Conservation (phyloP, 1,140 invertebrate species). For the Cherax quadricarinatus region DNA sequence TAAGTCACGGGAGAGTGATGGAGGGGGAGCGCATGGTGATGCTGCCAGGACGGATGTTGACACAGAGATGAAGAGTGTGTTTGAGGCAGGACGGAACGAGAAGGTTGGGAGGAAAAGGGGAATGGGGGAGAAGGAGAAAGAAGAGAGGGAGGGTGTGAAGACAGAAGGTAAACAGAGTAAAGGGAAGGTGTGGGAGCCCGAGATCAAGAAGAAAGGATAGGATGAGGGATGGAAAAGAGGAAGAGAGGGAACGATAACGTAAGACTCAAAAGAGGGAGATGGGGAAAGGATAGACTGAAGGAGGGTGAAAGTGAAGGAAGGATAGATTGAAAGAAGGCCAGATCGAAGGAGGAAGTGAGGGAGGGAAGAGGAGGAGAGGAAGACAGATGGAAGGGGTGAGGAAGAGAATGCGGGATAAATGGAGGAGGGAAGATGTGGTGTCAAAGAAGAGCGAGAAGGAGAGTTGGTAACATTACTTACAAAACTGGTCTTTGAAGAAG, state of each 20-base stretch:
- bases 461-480: too few species aligned
- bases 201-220: neutral
- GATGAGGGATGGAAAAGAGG: neutral
- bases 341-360: neutral
- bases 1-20: too few species aligned
- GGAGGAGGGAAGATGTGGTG: neutral
- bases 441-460: neutral
- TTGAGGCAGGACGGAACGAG: too few species aligned
- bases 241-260: neutral
- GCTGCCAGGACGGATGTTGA: too few species aligned
- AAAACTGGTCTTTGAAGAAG: too few species aligned
- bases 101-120: too few species aligned
- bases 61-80: too few species aligned
- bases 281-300: neutral
- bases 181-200: too few species aligned
- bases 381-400: neutral
- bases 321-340: neutral
- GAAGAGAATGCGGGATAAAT: neutral
- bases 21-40: too few species aligned
- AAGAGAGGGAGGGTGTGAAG: too few species aligned
- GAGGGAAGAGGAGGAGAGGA: neutral
- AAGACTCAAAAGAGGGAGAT: neutral
- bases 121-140: too few species aligned
- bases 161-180: too few species aligned
- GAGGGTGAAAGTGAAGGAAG: neutral